Base-by-base conservation (phyloP, 2,888 invertebrate genomes). In the Glyphotaelius pellucidus region DNA sequence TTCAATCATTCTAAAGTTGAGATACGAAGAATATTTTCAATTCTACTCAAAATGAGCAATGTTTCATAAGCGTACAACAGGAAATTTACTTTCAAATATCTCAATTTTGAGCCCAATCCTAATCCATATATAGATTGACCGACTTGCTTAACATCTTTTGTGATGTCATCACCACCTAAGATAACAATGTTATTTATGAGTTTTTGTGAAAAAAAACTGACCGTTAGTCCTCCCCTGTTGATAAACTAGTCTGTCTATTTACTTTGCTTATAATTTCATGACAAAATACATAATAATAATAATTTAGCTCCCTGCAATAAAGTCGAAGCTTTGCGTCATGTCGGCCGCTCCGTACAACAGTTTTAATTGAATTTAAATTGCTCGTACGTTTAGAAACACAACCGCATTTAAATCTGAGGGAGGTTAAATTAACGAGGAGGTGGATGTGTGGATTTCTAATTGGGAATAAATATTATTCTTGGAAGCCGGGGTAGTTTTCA, bases 281-380 rank as follows among this genome's bases (percentile, higher is more conserved):
- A 67, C 67, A n/a, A 67, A 67, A 67, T 25, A 67, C 25, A 67
- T 67, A 67, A 67, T 67, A 52, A 19, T 52, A 67, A 67, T 67
- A 25, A 9, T n/a, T 25, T 9, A 25, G 67, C 67, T 67, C n/a
- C 2, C 1, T 25, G 67, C n/a, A 25, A 67, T 67, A 67, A 67
- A n/a, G 19, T 19, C 25, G 19, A 7, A 25, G 67, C 67, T 4
- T 52, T 7, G 19, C 19, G 52, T 67, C 67, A 67, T 67, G 67
- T 67, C 67, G 67, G 25, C 9, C 25, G 67, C 25, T 25, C 67
- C 67, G 67, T n/a, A n/a, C 67, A 25, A 25, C 67, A 67, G 67
- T 67, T 67, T 67, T 67, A 67, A 67, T 67, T 67, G 67, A 67
- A 67, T 67, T 67, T 67, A 67, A 67, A 67, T 67, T 67, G 67